phyloP scores from a whole-genome alignment of 2,888 invertebrate species.

The Amphipyra berbera region DNA sequence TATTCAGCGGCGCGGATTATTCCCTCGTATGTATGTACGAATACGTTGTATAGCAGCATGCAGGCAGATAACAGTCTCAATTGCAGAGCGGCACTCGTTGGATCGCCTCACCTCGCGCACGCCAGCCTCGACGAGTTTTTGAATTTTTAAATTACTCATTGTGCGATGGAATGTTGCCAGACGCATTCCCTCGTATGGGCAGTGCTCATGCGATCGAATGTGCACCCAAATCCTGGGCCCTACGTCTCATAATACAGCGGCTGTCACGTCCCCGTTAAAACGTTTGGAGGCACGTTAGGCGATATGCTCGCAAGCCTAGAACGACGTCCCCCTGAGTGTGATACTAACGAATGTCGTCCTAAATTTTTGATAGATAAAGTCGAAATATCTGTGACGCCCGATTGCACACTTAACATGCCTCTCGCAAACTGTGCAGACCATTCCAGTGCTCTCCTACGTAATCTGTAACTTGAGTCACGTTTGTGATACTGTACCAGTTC shows the following conservation, averaged over 20 bases:
- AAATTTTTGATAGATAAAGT: slow-evolving; percentile 87
- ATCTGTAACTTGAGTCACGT: slow-evolving; percentile 79
- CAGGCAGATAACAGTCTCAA: slow-evolving; percentile 86
- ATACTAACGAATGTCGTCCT: slow-evolving; percentile 87
- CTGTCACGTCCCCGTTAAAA: slow-evolving; percentile 58
- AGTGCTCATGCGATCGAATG: slow-evolving; percentile 72
- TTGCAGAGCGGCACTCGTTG: slow-evolving; percentile 84
- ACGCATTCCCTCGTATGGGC: slow-evolving; percentile 71
- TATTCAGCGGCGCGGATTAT: slow-evolving; percentile 73
- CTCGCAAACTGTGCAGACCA: slow-evolving; percentile 72
- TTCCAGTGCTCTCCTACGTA: slow-evolving; percentile 78
- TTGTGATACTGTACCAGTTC: slow-evolving; percentile 66
- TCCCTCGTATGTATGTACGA: slow-evolving; percentile 62
- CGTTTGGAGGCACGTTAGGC: slow-evolving; percentile 66
- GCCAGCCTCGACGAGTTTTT: slow-evolving; percentile 88
- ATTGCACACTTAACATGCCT: slow-evolving; percentile 75
- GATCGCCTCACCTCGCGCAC: slow-evolving; percentile 83
- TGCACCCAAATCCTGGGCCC: slow-evolving; percentile 76
- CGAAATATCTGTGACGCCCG: slow-evolving; percentile 77
- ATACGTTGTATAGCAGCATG: slow-evolving; percentile 64
- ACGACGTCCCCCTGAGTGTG: slow-evolving; percentile 81
- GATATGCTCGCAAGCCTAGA: slow-evolving; percentile 82
- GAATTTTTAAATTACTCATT: slow-evolving; percentile 91
- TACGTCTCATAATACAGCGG: slow-evolving; percentile 78
- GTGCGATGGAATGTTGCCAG: slow-evolving; percentile 87